These are phyloP conservation scores for Saguinus imperator DNA, from an alignment of 2,113 vertebrate species.

Conservation along the genomic window DNA sequence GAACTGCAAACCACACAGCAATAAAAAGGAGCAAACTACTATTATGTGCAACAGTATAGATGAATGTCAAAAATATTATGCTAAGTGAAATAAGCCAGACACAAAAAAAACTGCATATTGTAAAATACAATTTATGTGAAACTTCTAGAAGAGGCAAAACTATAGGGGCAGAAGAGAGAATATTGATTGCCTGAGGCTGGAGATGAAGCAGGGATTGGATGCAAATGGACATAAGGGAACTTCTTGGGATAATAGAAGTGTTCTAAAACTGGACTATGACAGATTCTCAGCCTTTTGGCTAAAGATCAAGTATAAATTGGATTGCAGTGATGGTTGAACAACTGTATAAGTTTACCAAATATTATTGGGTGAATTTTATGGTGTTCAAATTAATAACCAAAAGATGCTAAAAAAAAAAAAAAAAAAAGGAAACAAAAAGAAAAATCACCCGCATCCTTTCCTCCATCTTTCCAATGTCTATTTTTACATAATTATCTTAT, in stretches of 20 bases:
- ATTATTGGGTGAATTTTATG: neutral
- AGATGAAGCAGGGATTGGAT: neutral
- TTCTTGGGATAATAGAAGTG: neutral
- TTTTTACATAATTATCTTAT: neutral
- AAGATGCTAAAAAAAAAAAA: neutral
- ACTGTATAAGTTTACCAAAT: neutral
- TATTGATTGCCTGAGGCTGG: neutral
- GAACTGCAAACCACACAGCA: neutral
- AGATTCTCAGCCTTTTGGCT: neutral
- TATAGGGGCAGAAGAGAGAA: neutral
- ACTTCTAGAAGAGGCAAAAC: neutral
- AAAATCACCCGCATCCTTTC: neutral
- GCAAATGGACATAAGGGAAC: neutral
- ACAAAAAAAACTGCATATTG: neutral
- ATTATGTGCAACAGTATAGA: neutral
- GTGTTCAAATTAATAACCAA: neutral
- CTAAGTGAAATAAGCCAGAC: neutral
- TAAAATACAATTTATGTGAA: neutral
- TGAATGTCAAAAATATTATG: neutral
- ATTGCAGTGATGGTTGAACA: neutral
- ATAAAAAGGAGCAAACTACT: neutral
- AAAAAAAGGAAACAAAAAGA: neutral
- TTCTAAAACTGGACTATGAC: neutral
- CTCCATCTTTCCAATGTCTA: neutral
- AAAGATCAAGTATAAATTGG: neutral